Base-by-base conservation (phyloP, 1,140 invertebrate genomes). In the Philaenus spumarius region DNA sequence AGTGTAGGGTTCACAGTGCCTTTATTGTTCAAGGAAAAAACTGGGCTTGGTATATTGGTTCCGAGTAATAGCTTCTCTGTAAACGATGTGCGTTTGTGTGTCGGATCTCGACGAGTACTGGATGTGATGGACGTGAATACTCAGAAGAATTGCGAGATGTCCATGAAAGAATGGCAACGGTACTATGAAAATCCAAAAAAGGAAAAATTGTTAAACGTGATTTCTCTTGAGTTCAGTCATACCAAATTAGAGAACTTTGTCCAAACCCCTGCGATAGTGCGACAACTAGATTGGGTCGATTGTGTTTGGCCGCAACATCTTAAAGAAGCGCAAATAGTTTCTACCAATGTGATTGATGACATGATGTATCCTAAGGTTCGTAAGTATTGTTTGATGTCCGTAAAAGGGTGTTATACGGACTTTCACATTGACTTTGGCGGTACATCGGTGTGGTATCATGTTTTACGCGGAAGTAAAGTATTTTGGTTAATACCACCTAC, bases 391-490 rank as follows among this genome's bases (percentile, higher is more conserved):
- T 76, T 98, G 6, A 97, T 99, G 94, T 95, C 91, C 45, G 95
- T 98, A 0, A 90, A 90, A 70, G 93, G 93, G 2, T 98, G 93
- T 71, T 99, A 95, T 69, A 98, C 96, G 7, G 96, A 98, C 73
- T 99, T 97, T 72, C 96, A 98, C 69, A 92, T 99, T 48, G 94
- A 97, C 72, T 97, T 97, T 73, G 93, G 95, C 15, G 96, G 96
- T 1, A 97, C 95, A 0, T 97, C 93, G 1, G 96, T 98, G 0
- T 98, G 96, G 96, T 98, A 99, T 73, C 95, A 98, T 71, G 94
- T 98, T 62, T 72, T 97, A n/a, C 85, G 87, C 75, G 95, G 94
- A 68, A 80, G 77, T 61, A 86, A 84, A 73, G 79, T 84, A 60
- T 97, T 97, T 72, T 97, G 93, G 92, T 73, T 98, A 3, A 96